Base-by-base conservation (phyloP, 2,888 invertebrate species). In the Gymnosoma rotundatum region DNA sequence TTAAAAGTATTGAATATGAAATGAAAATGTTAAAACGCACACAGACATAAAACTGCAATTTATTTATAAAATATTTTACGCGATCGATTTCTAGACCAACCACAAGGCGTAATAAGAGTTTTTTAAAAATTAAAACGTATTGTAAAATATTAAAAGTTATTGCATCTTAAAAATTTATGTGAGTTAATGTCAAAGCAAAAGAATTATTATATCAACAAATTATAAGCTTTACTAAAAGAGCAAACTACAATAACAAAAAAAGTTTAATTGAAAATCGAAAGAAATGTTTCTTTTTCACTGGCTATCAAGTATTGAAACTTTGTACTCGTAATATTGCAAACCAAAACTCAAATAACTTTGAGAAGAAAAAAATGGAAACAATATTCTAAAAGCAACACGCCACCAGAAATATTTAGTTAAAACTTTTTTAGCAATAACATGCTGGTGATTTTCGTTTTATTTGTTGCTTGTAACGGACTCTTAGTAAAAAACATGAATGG, bases 251-350 rank as follows among this genome's bases (percentile, higher is more conserved):
- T 2, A 63, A 42, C 54, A 45, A n/a, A 25, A n/a, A 25, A 80
- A 69, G 54, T 52, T 36, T 14, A 79, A 58, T 38, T 48, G 1
- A 78, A 83, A 78, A 74, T 32, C 42, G 42, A 42, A 74, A 78
- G 58, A 78, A 73, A 78, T 61, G 73, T 74, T 73, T 64, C n/a
- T 78, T 52, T 78, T 83, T 73, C 42, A 74, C 78, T 74, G 78
- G 21, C 78, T 73, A 78, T 69, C 73, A 69, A 78, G 25, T 64
- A 75, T 20, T 18, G 16, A 64, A 45, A 8, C 14, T 56, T 1
- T 48, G 63, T n/a, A n/a, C n/a, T n/a, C n/a, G n/a, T 36, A 70
- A 25, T 25, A 25, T 25, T 25, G 4, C 25, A 25, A 25, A 4
- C 25, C 25, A 25, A 25, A 25, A 38, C 38, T 38, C 10, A 38